These are phyloP conservation scores for Oegoconia quadripuncta DNA, from an alignment of 2,888 invertebrate species.

Conservation along the genomic window DNA sequence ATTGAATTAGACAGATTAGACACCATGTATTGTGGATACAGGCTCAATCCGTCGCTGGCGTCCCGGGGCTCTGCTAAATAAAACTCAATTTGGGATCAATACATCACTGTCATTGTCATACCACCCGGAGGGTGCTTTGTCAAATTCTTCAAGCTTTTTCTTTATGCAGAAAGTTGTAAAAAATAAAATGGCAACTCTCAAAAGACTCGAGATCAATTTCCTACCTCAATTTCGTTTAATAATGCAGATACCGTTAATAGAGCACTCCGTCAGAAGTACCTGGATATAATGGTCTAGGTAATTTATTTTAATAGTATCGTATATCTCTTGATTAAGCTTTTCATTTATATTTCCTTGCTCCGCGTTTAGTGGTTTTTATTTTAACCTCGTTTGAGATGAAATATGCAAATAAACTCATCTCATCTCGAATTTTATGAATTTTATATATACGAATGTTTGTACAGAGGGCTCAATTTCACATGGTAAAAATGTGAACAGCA, in stretches of 20 bases:
- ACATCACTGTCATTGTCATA: slow-evolving; percentile 6
- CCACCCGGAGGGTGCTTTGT: background rate
- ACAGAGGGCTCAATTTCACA: too few relatives aligned
- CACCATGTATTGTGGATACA: too few relatives aligned
- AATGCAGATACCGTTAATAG: background rate
- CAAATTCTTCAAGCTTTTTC: slow-evolving; percentile 2
- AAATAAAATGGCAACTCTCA: slow-evolving; percentile 2
- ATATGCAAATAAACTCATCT: too few relatives aligned
- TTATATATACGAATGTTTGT: too few relatives aligned
- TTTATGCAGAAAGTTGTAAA: background rate
- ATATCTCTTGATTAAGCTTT: slow-evolving; percentile 2
- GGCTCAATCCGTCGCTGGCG: background rate
- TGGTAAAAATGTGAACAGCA: too few relatives aligned
- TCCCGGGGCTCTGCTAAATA: slow-evolving; percentile 1
- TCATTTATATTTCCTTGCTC: background rate
- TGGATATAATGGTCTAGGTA: background rate
- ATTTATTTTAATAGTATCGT: slow-evolving; percentile 1
- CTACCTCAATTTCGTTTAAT: slow-evolving; percentile 3
- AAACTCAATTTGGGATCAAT: slow-evolving; percentile 4
- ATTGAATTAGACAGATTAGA: background rate
- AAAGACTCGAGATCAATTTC: slow-evolving; percentile 2
- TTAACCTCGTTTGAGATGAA: too few relatives aligned
- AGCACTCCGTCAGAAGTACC: background rate
- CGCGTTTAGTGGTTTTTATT: too few relatives aligned
- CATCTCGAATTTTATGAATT: too few relatives aligned